Percentiles rank a stretch among this genome's conserved stretches.
Conservation (phyloP, 2,797 vertebrate genomes). For the Mergus octosetaceus region DNA sequence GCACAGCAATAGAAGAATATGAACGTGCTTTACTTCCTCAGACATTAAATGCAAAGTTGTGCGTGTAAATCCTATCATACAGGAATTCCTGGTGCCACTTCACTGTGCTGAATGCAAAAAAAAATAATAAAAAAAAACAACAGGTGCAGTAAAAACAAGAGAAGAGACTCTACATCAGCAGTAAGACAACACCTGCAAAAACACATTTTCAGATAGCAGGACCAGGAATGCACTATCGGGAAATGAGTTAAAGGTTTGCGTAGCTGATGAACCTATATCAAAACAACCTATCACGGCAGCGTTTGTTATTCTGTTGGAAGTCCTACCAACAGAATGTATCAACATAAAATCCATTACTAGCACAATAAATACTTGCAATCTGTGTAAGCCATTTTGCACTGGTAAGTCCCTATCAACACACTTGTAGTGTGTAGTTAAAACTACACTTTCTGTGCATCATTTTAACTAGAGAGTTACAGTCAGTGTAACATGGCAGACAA, state of each 20-base stretch:
- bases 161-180: background rate
- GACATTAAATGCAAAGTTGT: background rate
- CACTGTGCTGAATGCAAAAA: background rate
- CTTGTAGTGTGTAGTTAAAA: background rate
- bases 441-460: background rate
- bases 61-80: background rate
- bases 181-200: background rate
- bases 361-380: background rate
- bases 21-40: background rate
- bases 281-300: background rate
- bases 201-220: background rate
- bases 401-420: rapidly evolving
- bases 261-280: background rate
- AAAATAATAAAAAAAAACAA: background rate
- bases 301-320: background rate
- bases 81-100: background rate
- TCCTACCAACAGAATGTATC: background rate
- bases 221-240: background rate
- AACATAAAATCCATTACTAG: background rate
- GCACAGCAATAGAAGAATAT: background rate
- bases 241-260: background rate
- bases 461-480: background rate
- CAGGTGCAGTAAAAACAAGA: background rate
- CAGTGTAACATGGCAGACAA: background rate
- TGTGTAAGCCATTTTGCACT: background rate